phyloP scores from a whole-genome alignment of 2,113 vertebrate genomes.

The Neodon shergylaensis region DNA sequence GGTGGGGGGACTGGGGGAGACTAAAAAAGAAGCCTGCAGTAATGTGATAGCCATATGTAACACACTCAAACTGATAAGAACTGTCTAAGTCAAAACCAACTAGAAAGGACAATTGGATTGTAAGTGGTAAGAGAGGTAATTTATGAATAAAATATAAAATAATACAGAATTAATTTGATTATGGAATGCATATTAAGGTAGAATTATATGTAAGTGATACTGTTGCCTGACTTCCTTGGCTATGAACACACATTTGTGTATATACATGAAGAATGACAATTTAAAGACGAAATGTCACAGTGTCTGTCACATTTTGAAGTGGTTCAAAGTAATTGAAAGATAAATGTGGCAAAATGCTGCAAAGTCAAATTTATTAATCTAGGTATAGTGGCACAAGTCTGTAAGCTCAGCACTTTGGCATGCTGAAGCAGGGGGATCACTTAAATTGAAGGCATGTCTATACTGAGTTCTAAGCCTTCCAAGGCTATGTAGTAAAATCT shows the following conservation, averaged over 20 bases:
- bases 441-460: neutral
- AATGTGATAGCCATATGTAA: neutral
- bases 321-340: neutral
- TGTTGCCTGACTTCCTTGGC: neutral
- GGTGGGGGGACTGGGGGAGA: neutral
- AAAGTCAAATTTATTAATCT: neutral
- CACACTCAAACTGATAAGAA: neutral
- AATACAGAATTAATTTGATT: neutral
- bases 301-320: neutral
- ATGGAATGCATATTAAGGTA: neutral
- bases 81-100: neutral
- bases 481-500: neutral
- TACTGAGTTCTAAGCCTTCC: neutral
- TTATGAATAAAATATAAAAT: conserved; percentile 34
- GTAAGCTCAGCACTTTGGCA: neutral
- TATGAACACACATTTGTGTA: neutral
- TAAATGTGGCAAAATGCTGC: neutral
- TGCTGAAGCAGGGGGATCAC: neutral
- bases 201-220: neutral
- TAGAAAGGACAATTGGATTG: neutral
- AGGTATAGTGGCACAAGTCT: neutral
- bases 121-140: neutral
- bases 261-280: neutral
- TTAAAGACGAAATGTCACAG: neutral
- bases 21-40: neutral